phyloP scores from a whole-genome alignment of 2,113 vertebrate genomes.

The Charina bottae region DNA sequence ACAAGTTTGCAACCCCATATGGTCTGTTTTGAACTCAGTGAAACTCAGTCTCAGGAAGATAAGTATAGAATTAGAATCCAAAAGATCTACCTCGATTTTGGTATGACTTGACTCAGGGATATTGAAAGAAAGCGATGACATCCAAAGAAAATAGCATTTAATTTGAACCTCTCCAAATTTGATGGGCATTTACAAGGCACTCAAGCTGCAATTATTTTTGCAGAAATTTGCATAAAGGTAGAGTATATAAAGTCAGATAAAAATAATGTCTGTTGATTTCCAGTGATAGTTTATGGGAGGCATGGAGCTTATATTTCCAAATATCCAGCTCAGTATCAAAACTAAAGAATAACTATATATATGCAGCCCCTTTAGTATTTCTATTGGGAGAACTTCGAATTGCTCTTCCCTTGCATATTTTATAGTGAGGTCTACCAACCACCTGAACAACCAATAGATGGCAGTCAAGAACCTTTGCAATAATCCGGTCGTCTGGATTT shows the following conservation, averaged over 20 bases:
- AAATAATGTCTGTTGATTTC: background rate
- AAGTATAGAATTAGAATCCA: background rate
- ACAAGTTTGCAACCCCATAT: background rate
- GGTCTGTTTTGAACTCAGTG: background rate
- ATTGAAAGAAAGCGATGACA: background rate
- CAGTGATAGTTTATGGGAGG: background rate
- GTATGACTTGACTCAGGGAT: background rate
- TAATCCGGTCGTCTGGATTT: background rate
- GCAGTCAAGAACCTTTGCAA: background rate
- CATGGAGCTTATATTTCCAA: background rate
- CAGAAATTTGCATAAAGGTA: background rate
- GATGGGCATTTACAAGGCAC: constrained; percentile 17
- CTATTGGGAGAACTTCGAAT: background rate
- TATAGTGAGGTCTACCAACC: background rate
- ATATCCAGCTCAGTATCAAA: background rate
- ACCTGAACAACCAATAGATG: background rate
- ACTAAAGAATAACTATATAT: background rate
- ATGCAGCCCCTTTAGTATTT: background rate
- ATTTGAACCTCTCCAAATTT: constrained; percentile 28
- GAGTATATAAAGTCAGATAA: background rate
- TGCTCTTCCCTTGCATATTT: background rate
- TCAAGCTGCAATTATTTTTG: background rate
- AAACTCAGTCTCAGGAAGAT: background rate
- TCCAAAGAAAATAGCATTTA: background rate
- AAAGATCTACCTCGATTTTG: background rate